A percentile compares a stretch with the other conserved stretches of the same genome.
phyloP scores from a whole-genome alignment of 2,113 vertebrate genomes.

The Salvator merianae region DNA sequence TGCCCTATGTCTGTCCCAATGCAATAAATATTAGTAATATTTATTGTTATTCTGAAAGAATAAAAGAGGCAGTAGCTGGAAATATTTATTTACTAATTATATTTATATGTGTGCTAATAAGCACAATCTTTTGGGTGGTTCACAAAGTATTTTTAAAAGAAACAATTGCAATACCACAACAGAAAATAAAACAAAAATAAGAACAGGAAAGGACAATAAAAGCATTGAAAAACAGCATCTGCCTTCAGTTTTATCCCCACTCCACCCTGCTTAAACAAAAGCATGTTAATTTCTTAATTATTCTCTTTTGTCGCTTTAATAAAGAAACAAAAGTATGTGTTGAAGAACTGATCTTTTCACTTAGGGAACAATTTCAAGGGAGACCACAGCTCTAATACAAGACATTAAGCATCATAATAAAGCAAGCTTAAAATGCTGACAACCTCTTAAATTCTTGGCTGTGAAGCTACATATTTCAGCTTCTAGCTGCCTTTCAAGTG shows the following conservation, averaged over 20 bases:
- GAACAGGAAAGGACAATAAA: too few species aligned
- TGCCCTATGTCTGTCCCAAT: neutral
- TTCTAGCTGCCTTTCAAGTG: neutral
- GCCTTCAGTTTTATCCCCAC: neutral
- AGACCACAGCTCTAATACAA: neutral
- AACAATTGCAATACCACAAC: too few species aligned
- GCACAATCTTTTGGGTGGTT: too few species aligned
- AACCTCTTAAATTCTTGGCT: constrained; percentile 41
- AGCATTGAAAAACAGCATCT: neutral
- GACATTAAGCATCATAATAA: neutral
- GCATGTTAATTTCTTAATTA: neutral
- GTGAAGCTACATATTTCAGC: neutral
- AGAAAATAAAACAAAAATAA: too few species aligned
- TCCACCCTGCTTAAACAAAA: neutral
- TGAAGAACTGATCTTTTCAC: neutral
- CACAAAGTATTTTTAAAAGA: too few species aligned
- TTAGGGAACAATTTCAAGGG: neutral
- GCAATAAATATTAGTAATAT: too few species aligned
- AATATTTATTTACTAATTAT: too few species aligned
- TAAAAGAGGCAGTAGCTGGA: too few species aligned
- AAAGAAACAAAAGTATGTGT: neutral
- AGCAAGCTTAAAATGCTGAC: constrained; percentile 28
- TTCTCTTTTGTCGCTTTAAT: neutral
- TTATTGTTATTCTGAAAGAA: too few species aligned
- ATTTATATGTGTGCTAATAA: too few species aligned